phyloP scores from a whole-genome alignment of 2,888 invertebrate species.

The Pterostichus madidus region DNA sequence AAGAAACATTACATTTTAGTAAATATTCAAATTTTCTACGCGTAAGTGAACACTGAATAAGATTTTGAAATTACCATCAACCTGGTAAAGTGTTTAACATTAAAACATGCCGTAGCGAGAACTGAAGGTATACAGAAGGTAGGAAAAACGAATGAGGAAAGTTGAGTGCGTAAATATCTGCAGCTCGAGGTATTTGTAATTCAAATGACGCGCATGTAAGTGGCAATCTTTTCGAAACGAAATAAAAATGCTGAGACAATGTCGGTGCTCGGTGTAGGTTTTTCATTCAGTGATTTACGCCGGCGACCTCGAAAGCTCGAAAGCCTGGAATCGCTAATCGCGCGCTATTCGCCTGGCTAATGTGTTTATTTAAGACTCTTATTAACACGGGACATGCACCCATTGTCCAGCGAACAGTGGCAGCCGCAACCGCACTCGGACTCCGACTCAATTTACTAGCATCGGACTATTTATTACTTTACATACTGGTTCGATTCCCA shows the following conservation, averaged over 20 bases:
- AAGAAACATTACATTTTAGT: too few species aligned
- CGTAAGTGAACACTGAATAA: too few species aligned
- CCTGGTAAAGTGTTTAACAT: neutral
- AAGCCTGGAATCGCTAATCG: constrained; percentile 48
- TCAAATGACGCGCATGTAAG: constrained; percentile 51
- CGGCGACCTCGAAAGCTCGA: constrained; percentile 52
- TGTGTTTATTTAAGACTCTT: constrained; percentile 65
- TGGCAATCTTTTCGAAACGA: constrained; percentile 41
- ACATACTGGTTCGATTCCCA: too few species aligned
- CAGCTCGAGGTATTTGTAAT: constrained; percentile 54
- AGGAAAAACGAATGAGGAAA: constrained; percentile 22
- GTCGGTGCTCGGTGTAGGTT: constrained; percentile 30
- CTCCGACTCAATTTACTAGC: constrained; percentile 18
- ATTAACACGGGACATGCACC: constrained; percentile 54
- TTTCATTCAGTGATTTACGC: constrained; percentile 56
- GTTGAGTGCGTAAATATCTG: constrained; percentile 42
- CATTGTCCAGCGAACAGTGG: constrained; percentile 10
- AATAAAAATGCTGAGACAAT: constrained; percentile 56
- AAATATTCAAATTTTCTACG: too few species aligned
- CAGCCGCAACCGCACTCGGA: too few species aligned
- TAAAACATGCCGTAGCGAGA: constrained; percentile 1
- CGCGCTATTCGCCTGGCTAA: constrained; percentile 52
- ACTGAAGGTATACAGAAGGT: constrained; percentile 5
- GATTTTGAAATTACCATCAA: too few species aligned
- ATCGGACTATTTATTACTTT: neutral